A percentile compares a stretch with the other conserved stretches of the same genome.
phyloP scores from a whole-genome alignment of 2,113 vertebrate genomes.

The Melanerpes aurifrons region DNA sequence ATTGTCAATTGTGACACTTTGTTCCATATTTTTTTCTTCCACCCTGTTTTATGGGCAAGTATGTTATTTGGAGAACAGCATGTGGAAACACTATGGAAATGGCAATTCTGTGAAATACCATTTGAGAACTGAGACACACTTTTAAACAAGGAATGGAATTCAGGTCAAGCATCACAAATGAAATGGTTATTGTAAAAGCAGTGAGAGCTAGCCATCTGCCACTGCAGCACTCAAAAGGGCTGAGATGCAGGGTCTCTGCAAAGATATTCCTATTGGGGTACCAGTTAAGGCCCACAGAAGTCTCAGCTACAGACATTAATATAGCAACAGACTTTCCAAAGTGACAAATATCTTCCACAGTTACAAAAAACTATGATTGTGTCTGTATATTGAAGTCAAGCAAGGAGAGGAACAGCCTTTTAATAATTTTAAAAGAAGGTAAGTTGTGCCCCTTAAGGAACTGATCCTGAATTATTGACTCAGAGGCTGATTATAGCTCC shows the following conservation, averaged over 20 bases:
- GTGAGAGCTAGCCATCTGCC: constrained; percentile 73
- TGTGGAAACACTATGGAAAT: constrained; percentile 63
- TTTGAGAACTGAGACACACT: constrained; percentile 65
- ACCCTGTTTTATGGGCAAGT: constrained; percentile 38
- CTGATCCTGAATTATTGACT: constrained; percentile 68
- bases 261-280: background rate
- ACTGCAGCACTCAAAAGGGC: constrained; percentile 49
- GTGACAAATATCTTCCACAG: background rate
- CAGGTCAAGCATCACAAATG: constrained; percentile 75
- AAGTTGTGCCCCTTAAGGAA: constrained; percentile 25
- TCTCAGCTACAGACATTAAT: constrained; percentile 10
- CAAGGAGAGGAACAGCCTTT: background rate
- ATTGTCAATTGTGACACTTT: constrained; percentile 32
- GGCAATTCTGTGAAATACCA: constrained; percentile 58
- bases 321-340: background rate
- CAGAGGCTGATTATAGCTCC: constrained; percentile 27
- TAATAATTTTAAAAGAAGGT: constrained; percentile 3
- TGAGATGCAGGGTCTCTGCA: background rate
- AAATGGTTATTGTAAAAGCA: constrained; percentile 68
- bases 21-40: constrained; percentile 55
- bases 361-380: background rate
- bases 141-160: constrained; percentile 66
- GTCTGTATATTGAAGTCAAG: background rate
- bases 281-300: background rate
- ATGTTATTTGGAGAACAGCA: constrained; percentile 51